These are phyloP conservation scores for Neotoma lepida DNA, from an alignment of 2,113 vertebrate genomes.

Conservation along the genomic window DNA sequence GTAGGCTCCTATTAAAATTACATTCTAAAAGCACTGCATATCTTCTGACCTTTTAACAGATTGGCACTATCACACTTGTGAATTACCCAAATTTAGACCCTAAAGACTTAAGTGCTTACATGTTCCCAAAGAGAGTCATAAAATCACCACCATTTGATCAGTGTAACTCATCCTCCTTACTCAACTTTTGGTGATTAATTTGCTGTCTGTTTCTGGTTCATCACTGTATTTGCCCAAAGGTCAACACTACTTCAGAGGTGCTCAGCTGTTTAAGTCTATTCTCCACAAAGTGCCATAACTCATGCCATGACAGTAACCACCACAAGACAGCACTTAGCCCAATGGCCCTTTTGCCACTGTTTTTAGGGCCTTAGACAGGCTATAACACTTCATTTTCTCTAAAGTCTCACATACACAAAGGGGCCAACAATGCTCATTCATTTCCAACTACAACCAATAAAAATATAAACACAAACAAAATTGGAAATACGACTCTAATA, in stretches of 20 bases:
- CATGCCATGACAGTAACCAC: neutral
- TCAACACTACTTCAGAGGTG: conserved; percentile 48
- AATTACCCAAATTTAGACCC: conserved; percentile 61
- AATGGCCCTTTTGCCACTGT: neutral
- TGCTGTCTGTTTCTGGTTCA: neutral
- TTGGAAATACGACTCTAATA: neutral
- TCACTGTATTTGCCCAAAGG: conserved; percentile 44
- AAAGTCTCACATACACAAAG: neutral
- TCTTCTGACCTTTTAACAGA: conserved; percentile 58
- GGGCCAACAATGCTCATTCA: neutral
- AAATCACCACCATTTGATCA: conserved; percentile 52
- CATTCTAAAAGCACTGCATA: conserved; percentile 62
- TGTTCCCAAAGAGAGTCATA: conserved; percentile 48
- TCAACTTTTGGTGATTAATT: conserved; percentile 45
- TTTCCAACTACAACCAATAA: neutral
- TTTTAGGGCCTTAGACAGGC: neutral
- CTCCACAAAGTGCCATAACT: neutral
- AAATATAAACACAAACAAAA: conserved; percentile 42
- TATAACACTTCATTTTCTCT: conserved; percentile 38
- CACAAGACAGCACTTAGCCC: neutral
- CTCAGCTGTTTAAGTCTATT: neutral
- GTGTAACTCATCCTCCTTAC: conserved; percentile 30
- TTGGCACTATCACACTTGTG: conserved; percentile 57
- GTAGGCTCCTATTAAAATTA: conserved; percentile 44
- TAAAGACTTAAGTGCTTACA: conserved; percentile 50